Percentiles rank a stretch among this genome's conserved stretches.
These are phyloP conservation scores for Sapajus apella DNA, from an alignment of 2,113 vertebrate genomes.

Conservation along the genomic window DNA sequence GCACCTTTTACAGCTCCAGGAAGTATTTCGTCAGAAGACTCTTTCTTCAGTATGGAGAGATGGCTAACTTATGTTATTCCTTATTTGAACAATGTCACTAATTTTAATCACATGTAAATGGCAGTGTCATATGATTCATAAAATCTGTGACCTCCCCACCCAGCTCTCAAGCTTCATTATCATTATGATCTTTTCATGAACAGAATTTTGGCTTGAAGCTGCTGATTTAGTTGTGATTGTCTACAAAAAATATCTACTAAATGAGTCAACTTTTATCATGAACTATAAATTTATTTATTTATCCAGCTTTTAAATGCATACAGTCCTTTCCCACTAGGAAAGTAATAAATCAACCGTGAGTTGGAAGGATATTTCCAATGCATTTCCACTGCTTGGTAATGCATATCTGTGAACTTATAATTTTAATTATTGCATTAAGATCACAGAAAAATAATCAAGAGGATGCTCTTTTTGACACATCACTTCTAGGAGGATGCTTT, in stretches of 20 bases:
- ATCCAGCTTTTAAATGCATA: neutral
- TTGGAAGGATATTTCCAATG: neutral
- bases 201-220: neutral
- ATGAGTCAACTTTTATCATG: neutral
- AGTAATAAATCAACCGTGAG: neutral
- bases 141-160: neutral
- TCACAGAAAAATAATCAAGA: neutral
- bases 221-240: neutral
- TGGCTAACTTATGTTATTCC: neutral
- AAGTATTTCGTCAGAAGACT: neutral
- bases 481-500: neutral
- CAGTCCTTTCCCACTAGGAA: neutral
- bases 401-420: neutral
- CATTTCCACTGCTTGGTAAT: slow-evolving; percentile 12
- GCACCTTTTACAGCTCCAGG: neutral
- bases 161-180: neutral
- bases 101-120: neutral
- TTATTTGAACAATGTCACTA: neutral
- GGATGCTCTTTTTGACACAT: neutral
- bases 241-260: neutral
- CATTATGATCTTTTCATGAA: neutral
- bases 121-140: neutral
- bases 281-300: neutral
- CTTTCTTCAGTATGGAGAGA: neutral
- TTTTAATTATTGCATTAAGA: slow-evolving; percentile 43